A percentile compares a stretch with the other conserved stretches of the same genome.
These are phyloP conservation scores for Ophonus ardosiacus DNA, from an alignment of 2,888 invertebrate genomes.

Conservation along the genomic window DNA sequence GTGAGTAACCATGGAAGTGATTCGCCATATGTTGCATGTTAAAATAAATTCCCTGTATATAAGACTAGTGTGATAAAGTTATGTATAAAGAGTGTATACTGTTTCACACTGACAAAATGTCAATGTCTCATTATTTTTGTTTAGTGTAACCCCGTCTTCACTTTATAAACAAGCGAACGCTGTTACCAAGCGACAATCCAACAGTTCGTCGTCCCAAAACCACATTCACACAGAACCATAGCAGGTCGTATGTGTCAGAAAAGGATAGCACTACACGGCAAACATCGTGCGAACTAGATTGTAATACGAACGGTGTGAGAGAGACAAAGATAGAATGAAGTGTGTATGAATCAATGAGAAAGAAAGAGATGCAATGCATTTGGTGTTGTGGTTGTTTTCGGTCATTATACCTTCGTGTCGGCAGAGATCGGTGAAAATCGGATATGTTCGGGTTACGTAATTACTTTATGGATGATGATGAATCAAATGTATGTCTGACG, in stretches of 20 bases:
- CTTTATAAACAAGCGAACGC: slow-evolving; percentile 56
- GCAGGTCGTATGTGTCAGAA: background rate
- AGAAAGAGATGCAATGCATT: slow-evolving; percentile 13
- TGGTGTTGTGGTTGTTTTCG: slow-evolving; percentile 54
- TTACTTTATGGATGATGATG: slow-evolving; percentile 55
- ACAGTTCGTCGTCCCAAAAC: slow-evolving; percentile 56
- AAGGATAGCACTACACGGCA: slow-evolving; percentile 7
- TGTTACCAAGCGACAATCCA: slow-evolving; percentile 55
- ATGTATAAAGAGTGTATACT: too few relatives aligned
- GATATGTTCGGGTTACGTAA: slow-evolving; percentile 54
- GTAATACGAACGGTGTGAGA: slow-evolving; percentile 46
- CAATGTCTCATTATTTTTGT: background rate
- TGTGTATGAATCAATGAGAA: background rate
- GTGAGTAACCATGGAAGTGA: too few relatives aligned
- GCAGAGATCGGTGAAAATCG: slow-evolving; percentile 24
- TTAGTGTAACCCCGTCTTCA: slow-evolving; percentile 41
- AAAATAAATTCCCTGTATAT: too few relatives aligned
- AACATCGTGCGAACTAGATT: slow-evolving; percentile 55
- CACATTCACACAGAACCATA: slow-evolving; percentile 40
- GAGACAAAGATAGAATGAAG: background rate
- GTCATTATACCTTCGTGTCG: slow-evolving; percentile 58
- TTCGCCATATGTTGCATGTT: too few relatives aligned
- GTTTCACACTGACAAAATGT: too few relatives aligned
- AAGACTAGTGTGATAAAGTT: too few relatives aligned
- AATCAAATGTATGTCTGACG: slow-evolving; percentile 49